A percentile compares a stretch with the other conserved stretches of the same genome.
Evolutionary conservation across 1,140 invertebrate genomes (phyloP).

Genomic region (Zophobas atratus): DNA sequence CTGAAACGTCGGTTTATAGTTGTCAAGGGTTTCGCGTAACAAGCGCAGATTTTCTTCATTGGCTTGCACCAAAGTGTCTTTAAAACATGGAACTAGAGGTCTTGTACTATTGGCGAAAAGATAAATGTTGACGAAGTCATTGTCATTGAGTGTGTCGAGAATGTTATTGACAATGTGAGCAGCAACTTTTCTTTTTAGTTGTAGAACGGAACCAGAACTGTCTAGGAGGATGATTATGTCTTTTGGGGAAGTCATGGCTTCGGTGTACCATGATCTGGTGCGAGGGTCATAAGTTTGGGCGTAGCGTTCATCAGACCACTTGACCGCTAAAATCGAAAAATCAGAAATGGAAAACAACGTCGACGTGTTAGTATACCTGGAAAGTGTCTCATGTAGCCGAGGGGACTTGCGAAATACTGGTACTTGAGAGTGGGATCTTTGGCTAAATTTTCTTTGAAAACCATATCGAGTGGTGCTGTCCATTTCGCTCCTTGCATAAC

Average conservation of each 20-base stretch:
- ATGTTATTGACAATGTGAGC: conserved; percentile 95
- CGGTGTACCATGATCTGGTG: conserved; percentile 94
- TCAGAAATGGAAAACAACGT: not conserved
- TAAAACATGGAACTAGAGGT: conserved; percentile 89
- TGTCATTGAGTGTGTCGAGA: conserved; percentile 96
- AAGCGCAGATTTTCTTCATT: conserved; percentile 66
- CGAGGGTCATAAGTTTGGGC: conserved; percentile 92
- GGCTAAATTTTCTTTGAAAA: conserved; percentile 89
- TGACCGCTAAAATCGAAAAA: conserved; percentile 70
- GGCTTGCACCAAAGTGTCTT: conserved; percentile 81
- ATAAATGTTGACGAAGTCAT: conserved; percentile 98
- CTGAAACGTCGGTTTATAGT: conserved; percentile 57
- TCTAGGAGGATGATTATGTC: conserved; percentile 97
- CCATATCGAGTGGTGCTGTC: conserved; percentile 88
- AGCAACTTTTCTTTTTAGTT: conserved; percentile 92
- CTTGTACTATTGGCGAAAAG: conserved; percentile 84
- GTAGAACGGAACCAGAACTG: conserved; percentile 97
- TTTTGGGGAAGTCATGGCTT: conserved; percentile 97
- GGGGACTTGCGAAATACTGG: conserved; percentile 96
- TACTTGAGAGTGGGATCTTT: conserved; percentile 91
- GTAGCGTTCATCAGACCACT: conserved; percentile 78
- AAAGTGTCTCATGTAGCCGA: conserved; percentile 92
- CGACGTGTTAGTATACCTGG: conserved; percentile 72
- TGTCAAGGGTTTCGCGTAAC: conserved; percentile 61
- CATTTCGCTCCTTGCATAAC: conserved; percentile 71